phyloP scores from a whole-genome alignment of 2,797 vertebrate species.

The Falco rusticolus region DNA sequence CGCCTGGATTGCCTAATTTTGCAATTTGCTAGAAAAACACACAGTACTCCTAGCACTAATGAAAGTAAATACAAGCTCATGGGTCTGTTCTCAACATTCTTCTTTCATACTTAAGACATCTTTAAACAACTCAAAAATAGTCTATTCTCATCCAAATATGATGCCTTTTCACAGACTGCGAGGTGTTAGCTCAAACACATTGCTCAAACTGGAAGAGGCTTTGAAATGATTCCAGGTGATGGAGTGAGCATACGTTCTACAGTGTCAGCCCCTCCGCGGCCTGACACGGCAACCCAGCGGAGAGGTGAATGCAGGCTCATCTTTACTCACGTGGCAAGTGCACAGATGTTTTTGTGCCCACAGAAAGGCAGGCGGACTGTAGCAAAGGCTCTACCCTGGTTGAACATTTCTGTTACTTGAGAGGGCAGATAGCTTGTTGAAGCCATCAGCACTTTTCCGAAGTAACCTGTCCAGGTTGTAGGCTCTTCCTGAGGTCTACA shows the following conservation, averaged over 20 bases:
- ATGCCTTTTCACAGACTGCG: background rate
- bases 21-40: background rate
- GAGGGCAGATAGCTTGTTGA: constrained; percentile 97
- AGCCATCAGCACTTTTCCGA: constrained; percentile 95
- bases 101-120: background rate
- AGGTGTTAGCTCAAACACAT: background rate
- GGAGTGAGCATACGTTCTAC: background rate
- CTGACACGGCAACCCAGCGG: accelerated
- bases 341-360: constrained; percentile 97
- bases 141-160: background rate
- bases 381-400: constrained; percentile 96
- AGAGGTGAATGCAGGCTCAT: accelerated
- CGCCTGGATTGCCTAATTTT: background rate
- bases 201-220: background rate
- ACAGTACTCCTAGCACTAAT: background rate
- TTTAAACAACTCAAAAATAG: background rate
- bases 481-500: constrained; percentile 95
- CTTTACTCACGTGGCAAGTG: constrained; percentile 90
- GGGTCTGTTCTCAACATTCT: background rate
- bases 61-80: background rate
- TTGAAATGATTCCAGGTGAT: background rate
- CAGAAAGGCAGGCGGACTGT: constrained; percentile 97
- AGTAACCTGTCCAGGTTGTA: constrained; percentile 97
- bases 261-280: background rate
- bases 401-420: constrained; percentile 99